Percentiles rank a stretch among this genome's conserved stretches.
Evolutionary conservation across 2,113 vertebrate species (phyloP).

Genomic region (Sander vitreus): DNA sequence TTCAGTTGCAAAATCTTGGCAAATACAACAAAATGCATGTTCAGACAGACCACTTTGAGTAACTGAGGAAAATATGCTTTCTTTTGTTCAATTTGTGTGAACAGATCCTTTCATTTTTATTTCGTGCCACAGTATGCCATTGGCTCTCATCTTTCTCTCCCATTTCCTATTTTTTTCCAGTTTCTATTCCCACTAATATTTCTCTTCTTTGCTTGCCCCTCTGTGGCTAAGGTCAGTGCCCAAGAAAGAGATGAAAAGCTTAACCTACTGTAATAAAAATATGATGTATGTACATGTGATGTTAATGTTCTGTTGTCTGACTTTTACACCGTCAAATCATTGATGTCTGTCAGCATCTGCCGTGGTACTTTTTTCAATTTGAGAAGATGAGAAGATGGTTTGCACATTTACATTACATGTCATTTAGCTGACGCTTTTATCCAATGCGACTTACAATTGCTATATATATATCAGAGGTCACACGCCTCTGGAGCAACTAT

Average conservation of each 20-base stretch:
- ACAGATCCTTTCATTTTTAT: background rate
- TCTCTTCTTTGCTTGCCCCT: background rate
- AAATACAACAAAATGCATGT: background rate
- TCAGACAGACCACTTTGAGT: background rate
- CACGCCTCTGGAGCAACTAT: too few species aligned
- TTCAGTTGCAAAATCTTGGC: background rate
- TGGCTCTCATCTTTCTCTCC: background rate
- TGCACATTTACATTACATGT: too few species aligned
- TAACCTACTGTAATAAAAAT: background rate
- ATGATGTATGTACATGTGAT: slow-evolving; percentile 18
- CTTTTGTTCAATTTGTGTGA: background rate
- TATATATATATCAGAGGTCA: too few species aligned
- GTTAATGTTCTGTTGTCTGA: slow-evolving; percentile 49
- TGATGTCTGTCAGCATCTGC: too few species aligned
- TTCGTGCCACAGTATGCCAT: too few species aligned
- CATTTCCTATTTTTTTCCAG: background rate
- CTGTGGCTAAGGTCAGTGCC: background rate
- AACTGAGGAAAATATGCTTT: background rate
- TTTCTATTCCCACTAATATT: background rate
- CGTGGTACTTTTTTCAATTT: too few species aligned
- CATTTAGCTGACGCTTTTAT: too few species aligned
- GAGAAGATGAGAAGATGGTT: too few species aligned
- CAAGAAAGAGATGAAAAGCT: background rate
- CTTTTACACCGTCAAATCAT: slow-evolving; percentile 38
- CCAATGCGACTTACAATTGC: too few species aligned